These are phyloP conservation scores for Volucella inflata DNA, from an alignment of 2,888 invertebrate species.

Conservation along the genomic window DNA sequence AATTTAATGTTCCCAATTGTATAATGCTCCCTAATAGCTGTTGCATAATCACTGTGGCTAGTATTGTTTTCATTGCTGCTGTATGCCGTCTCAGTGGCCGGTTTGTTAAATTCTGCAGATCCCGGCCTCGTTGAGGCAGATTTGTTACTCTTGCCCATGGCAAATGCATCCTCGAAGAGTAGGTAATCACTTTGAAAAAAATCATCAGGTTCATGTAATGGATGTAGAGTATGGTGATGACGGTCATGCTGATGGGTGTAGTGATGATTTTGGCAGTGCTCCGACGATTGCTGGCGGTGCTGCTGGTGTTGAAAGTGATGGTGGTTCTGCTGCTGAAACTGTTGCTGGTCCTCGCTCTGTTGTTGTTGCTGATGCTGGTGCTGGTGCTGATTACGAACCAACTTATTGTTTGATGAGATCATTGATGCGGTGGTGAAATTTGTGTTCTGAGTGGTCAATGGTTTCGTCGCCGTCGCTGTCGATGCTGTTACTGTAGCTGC, in stretches of 20 bases:
- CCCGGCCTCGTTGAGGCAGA: conserved; percentile 26
- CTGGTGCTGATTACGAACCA: conserved; percentile 52
- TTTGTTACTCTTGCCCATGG: conserved; percentile 59
- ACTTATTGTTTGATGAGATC: conserved; percentile 74
- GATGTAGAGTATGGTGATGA: conserved; percentile 29
- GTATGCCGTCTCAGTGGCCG: conserved; percentile 53
- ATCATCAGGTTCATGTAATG: conserved; percentile 66
- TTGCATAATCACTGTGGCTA: conserved; percentile 75
- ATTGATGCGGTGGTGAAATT: conserved; percentile 52
- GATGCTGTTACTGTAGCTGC: background rate
- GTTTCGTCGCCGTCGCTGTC: conserved; percentile 64
- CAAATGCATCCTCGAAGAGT: conserved; percentile 67
- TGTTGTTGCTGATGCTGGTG: conserved; percentile 67
- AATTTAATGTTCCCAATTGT: conserved; percentile 68
- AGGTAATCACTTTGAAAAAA: conserved; percentile 74
- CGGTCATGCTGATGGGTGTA: conserved; percentile 13
- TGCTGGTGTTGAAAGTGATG: conserved; percentile 30
- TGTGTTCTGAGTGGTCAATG: conserved; percentile 44
- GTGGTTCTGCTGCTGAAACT: conserved; percentile 54
- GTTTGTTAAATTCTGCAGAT: conserved; percentile 29
- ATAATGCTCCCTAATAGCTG: conserved; percentile 73
- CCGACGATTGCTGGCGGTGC: conserved; percentile 48
- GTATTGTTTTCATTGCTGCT: conserved; percentile 62
- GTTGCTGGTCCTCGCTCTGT: conserved; percentile 42
- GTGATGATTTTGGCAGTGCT: conserved; percentile 3